Conservation (phyloP, 2,797 vertebrate genomes). For the Rhadinocentrus ornatus region DNA sequence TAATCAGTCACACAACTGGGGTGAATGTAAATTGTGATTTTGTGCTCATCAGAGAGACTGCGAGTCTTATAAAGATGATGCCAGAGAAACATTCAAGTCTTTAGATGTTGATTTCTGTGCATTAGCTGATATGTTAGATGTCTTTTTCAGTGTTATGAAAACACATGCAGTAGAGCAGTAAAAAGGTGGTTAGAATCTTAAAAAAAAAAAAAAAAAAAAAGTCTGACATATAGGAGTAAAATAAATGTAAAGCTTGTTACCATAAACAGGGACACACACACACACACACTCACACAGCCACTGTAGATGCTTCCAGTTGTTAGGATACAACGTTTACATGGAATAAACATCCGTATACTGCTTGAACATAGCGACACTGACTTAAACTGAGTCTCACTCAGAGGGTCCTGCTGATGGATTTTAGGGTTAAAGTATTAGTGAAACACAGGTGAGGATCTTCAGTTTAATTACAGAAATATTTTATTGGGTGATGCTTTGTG, state of each 20-base stretch:
- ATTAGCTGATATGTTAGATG: constrained; percentile 1
- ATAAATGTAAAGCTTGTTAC: constrained; percentile 11
- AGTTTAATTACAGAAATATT: constrained; percentile 52
- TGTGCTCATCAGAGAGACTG: constrained; percentile 5
- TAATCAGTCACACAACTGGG: background rate
- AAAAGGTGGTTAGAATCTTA: background rate
- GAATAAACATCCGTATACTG: constrained; percentile 50
- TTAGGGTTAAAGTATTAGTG: constrained; percentile 33
- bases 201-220: background rate
- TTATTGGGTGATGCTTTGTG: constrained; percentile 41
- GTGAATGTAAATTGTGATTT: constrained; percentile 9
- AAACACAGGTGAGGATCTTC: constrained; percentile 26
- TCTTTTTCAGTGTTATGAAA: constrained; percentile 19
- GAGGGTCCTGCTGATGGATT: constrained; percentile 28
- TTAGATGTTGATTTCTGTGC: background rate
- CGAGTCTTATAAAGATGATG: background rate
- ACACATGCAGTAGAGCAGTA: background rate
- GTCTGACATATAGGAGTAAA: constrained; percentile 6
- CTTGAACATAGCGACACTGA: constrained; percentile 34
- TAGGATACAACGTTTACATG: constrained; percentile 73
- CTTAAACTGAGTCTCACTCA: constrained; percentile 15
- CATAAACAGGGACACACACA: constrained; percentile 17
- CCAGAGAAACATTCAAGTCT: background rate
- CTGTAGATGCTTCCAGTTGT: constrained; percentile 76
- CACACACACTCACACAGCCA: constrained; percentile 43